Percentiles rank a stretch among this genome's conserved stretches.
phyloP scores from a whole-genome alignment of 1,140 invertebrate species.

The Solenopsis invicta region DNA sequence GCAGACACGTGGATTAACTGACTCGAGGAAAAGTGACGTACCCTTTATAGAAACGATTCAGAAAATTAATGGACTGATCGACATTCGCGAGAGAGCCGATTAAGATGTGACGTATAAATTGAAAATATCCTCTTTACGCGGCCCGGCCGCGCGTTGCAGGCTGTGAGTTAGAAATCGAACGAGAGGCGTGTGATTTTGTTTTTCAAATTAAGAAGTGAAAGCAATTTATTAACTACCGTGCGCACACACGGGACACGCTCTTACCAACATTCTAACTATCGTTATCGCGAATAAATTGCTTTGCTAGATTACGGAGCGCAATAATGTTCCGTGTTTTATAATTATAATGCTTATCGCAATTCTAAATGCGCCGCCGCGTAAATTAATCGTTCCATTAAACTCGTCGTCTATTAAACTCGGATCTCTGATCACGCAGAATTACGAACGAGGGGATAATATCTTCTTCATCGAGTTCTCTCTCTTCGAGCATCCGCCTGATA shows the following conservation, averaged over 20 bases:
- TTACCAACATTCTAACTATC: background rate
- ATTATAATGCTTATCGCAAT: background rate
- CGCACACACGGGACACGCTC: background rate
- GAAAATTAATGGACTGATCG: background rate
- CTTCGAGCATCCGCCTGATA: background rate
- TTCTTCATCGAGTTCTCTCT: background rate
- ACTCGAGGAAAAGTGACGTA: background rate
- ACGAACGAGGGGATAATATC: background rate
- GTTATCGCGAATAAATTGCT: constrained; percentile 14
- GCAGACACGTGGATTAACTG: constrained; percentile 22
- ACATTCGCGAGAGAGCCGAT: background rate
- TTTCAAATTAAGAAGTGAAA: constrained; percentile 32
- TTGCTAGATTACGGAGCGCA: background rate
- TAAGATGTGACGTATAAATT: background rate
- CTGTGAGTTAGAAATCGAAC: constrained; percentile 10
- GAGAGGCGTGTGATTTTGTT: background rate
- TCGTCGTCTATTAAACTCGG: background rate
- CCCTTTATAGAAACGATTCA: background rate
- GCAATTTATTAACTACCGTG: constrained; percentile 13
- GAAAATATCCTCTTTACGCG: background rate
- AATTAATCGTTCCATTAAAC: constrained; percentile 12
- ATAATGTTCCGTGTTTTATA: background rate
- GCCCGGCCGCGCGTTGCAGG: background rate
- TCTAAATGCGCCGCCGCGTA: background rate
- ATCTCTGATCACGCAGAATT: background rate